Percentiles rank a stretch among this genome's conserved stretches.
phyloP scores from a whole-genome alignment of 2,888 invertebrate genomes.

The Geophilus truncorum region DNA sequence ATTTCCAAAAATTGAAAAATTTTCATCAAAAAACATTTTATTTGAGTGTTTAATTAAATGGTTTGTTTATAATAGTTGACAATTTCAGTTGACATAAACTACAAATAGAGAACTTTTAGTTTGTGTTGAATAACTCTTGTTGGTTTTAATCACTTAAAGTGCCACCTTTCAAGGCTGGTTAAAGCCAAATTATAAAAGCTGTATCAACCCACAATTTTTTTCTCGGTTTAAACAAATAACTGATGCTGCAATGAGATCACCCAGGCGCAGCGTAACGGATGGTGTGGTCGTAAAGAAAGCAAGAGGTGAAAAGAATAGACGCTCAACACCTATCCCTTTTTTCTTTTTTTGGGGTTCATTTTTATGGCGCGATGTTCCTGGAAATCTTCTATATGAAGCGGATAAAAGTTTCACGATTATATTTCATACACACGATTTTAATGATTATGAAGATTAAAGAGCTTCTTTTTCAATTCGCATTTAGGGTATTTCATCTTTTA shows the following conservation, averaged over 20 bases:
- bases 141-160: neutral
- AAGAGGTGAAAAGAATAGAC: neutral
- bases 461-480: neutral
- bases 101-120: no score
- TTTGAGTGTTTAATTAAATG: no score
- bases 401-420: neutral
- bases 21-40: no score
- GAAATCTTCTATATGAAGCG: neutral
- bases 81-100: no score
- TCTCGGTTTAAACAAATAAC: neutral
- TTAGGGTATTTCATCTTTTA: neutral
- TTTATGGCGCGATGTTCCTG: neutral
- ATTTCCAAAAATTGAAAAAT: neutral
- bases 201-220: neutral
- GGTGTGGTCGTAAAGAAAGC: neutral
- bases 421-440: neutral
- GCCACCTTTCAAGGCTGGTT: neutral
- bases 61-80: no score
- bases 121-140: neutral
- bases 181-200: neutral
- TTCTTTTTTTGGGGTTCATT: neutral
- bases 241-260: neutral
- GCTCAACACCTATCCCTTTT: neutral
- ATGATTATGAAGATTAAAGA: neutral
- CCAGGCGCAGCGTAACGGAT: neutral